These are phyloP conservation scores for Trididemnum clinides DNA, from an alignment of 23 tunicate genomes.

Conservation along the genomic window DNA sequence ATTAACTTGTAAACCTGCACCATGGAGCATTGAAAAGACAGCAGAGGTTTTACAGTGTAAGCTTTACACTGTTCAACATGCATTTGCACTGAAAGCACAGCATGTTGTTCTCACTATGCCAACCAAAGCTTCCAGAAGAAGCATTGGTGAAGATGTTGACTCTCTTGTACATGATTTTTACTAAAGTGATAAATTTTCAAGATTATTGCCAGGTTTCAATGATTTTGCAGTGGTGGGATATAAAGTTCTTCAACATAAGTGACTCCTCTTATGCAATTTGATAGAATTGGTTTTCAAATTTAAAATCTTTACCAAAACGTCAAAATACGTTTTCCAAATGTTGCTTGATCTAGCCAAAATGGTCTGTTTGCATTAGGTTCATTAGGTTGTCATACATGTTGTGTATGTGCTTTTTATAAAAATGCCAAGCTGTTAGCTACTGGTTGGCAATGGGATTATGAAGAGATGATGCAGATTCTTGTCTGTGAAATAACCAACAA, in stretches of 20 bases:
- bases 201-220: slow-evolving; percentile 35
- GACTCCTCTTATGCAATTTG: slow-evolving; percentile 35
- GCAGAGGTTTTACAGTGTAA: slow-evolving; percentile 26
- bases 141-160: slow-evolving; percentile 17
- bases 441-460: not conserved
- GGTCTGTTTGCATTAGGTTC: slow-evolving; percentile 31
- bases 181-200: slow-evolving; percentile 35
- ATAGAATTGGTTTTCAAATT: slow-evolving; percentile 27
- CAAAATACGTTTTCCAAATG: slow-evolving; percentile 25
- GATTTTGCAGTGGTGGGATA: slow-evolving; percentile 14
- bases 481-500: slow-evolving; percentile 14
- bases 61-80: slow-evolving; percentile 10
- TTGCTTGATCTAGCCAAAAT: slow-evolving; percentile 19
- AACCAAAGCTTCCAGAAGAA: slow-evolving; percentile 10
- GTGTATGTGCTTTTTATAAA: slow-evolving; percentile 25
- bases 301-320: slow-evolving; percentile 2
- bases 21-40: slow-evolving; percentile 17
- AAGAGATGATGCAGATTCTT: slow-evolving; percentile 12
- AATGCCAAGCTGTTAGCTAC: slow-evolving; percentile 10
- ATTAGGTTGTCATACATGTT: slow-evolving; percentile 33
- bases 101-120: slow-evolving; percentile 18
- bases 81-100: not conserved
- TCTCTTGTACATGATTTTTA: slow-evolving; percentile 15
- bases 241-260: slow-evolving; percentile 17
- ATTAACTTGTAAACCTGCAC: slow-evolving; percentile 10